Conservation (phyloP, 2,113 vertebrate genomes). For the Morphnarchus princeps region DNA sequence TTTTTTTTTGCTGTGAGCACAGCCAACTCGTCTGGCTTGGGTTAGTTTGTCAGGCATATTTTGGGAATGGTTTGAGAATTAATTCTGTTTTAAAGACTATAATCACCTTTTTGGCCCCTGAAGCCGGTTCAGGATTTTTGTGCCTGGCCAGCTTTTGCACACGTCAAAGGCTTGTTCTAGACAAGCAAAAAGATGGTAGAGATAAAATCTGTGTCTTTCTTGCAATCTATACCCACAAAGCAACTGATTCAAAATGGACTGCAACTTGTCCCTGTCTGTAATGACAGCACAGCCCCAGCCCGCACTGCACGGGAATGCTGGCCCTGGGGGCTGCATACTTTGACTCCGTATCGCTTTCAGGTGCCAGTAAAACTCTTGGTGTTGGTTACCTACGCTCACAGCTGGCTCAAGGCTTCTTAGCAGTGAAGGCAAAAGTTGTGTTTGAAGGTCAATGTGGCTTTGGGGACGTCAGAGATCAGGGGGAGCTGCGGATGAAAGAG, state of each 20-base stretch:
- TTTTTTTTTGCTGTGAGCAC: neutral
- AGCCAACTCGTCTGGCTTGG: neutral
- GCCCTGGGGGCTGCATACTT: neutral
- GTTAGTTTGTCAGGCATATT: slow-evolving; percentile 19
- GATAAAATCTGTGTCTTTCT: neutral
- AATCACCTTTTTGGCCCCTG: neutral
- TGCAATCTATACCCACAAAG: neutral
- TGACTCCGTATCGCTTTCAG: neutral
- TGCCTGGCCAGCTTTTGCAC: neutral
- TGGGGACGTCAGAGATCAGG: neutral
- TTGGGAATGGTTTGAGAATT: neutral
- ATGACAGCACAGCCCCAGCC: neutral
- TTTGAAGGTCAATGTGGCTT: neutral
- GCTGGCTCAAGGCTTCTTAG: neutral
- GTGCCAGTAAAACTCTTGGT: neutral
- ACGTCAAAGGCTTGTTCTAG: neutral
- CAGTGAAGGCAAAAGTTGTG: neutral
- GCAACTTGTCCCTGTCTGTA: neutral
- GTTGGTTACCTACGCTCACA: neutral
- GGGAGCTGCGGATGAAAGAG: rapidly evolving
- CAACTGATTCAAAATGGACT: neutral
- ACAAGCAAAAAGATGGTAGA: neutral
- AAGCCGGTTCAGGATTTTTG: neutral
- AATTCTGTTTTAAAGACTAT: slow-evolving; percentile 21
- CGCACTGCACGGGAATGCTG: rapidly evolving